Evolutionary conservation across 2,888 invertebrate genomes (phyloP), one percentile per base, ranked within the genome.

Genomic region (Microdon myrmicae): DNA sequence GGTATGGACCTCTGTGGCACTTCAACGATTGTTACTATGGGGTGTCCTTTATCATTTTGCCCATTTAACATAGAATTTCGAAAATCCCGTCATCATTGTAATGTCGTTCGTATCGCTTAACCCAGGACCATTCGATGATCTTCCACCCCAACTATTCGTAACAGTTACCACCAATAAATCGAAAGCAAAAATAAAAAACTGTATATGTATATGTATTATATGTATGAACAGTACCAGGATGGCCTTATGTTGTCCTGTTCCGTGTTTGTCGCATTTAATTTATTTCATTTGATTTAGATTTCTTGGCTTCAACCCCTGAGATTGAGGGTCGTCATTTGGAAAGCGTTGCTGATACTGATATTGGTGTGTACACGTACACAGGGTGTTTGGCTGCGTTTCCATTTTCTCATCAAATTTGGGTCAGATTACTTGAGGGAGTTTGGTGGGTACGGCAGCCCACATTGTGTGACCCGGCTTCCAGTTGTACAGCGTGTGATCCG

Each of bases 341-440:
- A 34, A 23, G 41, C 37, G 32, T 48, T 55, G 55, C 54, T 55
- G 55, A 48, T 43, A 48, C 38, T 43, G 38, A 48, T 48, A 48
- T 37, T 60, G 60, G 48, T 60, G 48, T 48, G 55, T 28, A 38
- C 37, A 47, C 35, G 29, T n/a, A 29, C 23, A 19, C 19, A n/a
- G 41, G 22, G 54, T 55, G n/a, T n/a, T n/a, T n/a, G n/a, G n/a
- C n/a, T 43, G 29, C 44, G 55, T 55, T 47, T 14, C 47, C 41
- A 39, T 44, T 60, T n/a, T 60, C 60, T 49, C 61, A 61, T 56
- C 44, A 44, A 56, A 61, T 61, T 61, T 61, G 56, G 61, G 61
- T 61, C 61, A 61, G 37, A 56, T 61, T 61, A 49, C 61, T 61
- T 39, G 38, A 56, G 56, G 56, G 61, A 26, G 20, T 32, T 34